Base-by-base conservation (phyloP, 2,797 vertebrate genomes). In the Acanthornis magna region DNA sequence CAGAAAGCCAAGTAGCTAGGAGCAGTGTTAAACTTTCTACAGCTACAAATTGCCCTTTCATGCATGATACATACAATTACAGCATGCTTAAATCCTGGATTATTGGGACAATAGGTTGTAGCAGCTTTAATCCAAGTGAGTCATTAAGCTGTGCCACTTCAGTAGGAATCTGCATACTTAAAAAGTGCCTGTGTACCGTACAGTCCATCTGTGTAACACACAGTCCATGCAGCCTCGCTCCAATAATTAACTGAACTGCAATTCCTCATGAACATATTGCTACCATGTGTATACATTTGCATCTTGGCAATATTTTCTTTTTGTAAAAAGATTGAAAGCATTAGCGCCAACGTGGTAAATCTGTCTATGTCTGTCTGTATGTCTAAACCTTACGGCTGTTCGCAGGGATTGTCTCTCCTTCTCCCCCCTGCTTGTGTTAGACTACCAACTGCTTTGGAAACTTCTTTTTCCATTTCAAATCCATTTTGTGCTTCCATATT, bases 251-350 rank as follows among this genome's bases (percentile, higher is more conserved):
- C 74, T 91, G 18, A 81, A 80, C 95, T 88, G 71, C 91, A 71
- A 32, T 95, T 97, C 89, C 80, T 90, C 71, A 26, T 32, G 89
- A 97, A 87, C 94, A 96, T 95, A 97, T 96, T 97, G 96, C 80
- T 95, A 85, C 94, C 96, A 97, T 94, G 94, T 96, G 95, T 88
- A 88, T 95, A 76, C 55, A 96, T 96, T 96, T 95, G 96, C 89
- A 95, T 95, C 74, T 96, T 97, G 96, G 95, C 96, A 97, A 95
- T 94, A 96, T 95, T 96, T 94, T 95, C 82, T 79, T 96, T 96
- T 91, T 94, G 74, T 76, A 76, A 86, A 96, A 96, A 92, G 94
- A 96, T 85, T 93, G 91, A 92, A 94, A 91, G 85, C 74, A 91
- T 94, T 93, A 95, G 48, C 91, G 94, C 92, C 93, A 95, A 94